Percentiles rank a stretch among this genome's conserved stretches.
These are phyloP conservation scores for Gadopsis bispinosus DNA, from an alignment of 2,797 vertebrate species.

Conservation along the genomic window DNA sequence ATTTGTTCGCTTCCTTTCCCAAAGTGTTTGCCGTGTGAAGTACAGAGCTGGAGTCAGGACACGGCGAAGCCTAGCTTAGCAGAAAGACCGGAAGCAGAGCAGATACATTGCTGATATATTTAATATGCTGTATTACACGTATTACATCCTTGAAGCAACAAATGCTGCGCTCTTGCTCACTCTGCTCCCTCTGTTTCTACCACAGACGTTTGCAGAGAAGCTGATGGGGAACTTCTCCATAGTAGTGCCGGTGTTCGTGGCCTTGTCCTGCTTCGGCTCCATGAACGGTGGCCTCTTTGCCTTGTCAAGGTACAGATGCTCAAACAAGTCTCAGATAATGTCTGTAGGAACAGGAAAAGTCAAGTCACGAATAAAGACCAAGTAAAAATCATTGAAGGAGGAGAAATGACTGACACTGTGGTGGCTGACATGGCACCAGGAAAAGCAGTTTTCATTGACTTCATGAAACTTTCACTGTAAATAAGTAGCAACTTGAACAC, in stretches of 20 bases:
- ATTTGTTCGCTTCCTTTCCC: background rate
- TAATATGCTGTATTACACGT: background rate
- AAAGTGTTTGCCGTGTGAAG: background rate
- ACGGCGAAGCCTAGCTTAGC: background rate
- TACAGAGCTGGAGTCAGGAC: background rate
- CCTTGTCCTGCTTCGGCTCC: slow-evolving; percentile 94
- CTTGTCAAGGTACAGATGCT: slow-evolving; percentile 88
- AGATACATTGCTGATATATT: background rate
- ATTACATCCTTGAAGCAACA: background rate
- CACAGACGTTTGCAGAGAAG: slow-evolving; percentile 92
- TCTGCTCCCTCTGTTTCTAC: slow-evolving; percentile 7
- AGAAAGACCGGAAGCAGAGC: background rate
- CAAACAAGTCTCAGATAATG: background rate
- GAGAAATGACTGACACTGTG: background rate
- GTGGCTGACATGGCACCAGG: background rate
- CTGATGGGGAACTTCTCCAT: slow-evolving; percentile 91
- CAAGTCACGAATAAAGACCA: background rate
- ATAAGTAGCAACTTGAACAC: background rate
- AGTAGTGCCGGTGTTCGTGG: slow-evolving; percentile 92
- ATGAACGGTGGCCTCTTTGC: slow-evolving; percentile 95
- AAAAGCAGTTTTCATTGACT: background rate
- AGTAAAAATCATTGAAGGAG: background rate
- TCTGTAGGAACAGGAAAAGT: background rate
- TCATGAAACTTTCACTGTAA: too few species aligned
- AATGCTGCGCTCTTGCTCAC: background rate